Base-by-base conservation (phyloP, 2,113 vertebrate species). In the Misgurnus anguillicaudatus region DNA sequence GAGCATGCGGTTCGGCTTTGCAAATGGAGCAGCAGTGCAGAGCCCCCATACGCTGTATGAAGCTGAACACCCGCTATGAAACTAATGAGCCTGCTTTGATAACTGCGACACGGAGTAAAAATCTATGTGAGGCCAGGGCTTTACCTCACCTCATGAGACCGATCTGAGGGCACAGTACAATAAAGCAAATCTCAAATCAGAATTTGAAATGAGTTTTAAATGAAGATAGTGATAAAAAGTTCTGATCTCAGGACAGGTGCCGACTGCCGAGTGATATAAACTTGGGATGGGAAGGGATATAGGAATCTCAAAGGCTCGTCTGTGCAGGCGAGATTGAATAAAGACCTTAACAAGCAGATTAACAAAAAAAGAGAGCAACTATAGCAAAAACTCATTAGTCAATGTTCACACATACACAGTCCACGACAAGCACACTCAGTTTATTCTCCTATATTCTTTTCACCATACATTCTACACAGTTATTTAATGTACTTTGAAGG, bases 381-480 rank as follows among this genome's bases (percentile, higher is more conserved):
- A 31, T 3, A 74, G 47, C 70, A 79, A 45, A n/a, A 77, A 66
- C 78, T 83, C 78, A 77, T 83, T 83, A 83, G 73, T 77, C 39
- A 38, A 45, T 70, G 31, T 79, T 58, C 14, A 55, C 51, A 48
- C 10, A 13, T 48, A 9, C 13, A 13, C 4, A 11, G 13, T 11
- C 9, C 10, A 48, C 47, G 13, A 48, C 47, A 48, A 2, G 13
- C 47, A 11, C 47, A 9, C 47, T 48, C 47, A 48, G 47, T 31
- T 31, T 31, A 31, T 31, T 31, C 24, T 31, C 1, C 24, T 31
- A 31, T 31, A 31, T 31, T 31, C 24, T 31, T 31, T 24, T 31
- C 24, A 31, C 24, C 24, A 31, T 31, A 31, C 24, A 31, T 31
- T 31, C 24, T 31, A 31, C 24, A 31, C 24, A 1, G 24, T 31